Evolutionary conservation across 1,140 invertebrate species (phyloP).

Genomic region (Pentalonia nigronervosa): DNA sequence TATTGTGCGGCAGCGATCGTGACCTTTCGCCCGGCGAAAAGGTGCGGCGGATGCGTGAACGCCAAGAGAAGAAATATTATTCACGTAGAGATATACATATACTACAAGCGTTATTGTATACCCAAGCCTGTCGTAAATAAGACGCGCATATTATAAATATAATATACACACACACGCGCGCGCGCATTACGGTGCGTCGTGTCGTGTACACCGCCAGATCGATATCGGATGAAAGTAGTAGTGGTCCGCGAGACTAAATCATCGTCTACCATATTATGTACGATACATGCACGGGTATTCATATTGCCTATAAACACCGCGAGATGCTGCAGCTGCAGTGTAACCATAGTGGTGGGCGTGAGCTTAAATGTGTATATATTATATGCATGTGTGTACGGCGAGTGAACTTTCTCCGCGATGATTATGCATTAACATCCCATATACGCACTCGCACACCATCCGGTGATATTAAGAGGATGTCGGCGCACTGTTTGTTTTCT

Average conservation of each 20-base stretch:
- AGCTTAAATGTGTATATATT: not conserved
- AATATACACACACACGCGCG: not conserved
- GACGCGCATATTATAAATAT: not conserved
- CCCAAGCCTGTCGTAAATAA: not conserved
- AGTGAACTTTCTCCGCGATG: not conserved
- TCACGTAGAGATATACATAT: not conserved
- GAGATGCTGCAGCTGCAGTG: not conserved
- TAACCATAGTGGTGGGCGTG: not conserved
- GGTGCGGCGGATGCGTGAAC: not conserved
- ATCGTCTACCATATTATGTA: not conserved
- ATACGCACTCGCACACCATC: not conserved
- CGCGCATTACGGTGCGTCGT: not conserved
- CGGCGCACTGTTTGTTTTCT: too few species aligned
- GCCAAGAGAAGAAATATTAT: not conserved
- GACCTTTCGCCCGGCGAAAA: not conserved
- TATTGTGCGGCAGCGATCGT: not conserved
- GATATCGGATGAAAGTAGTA: constrained; percentile 15
- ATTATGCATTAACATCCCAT: constrained; percentile 15
- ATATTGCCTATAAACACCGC: not conserved
- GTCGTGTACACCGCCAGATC: not conserved
- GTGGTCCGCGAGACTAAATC: not conserved
- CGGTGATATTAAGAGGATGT: not conserved
- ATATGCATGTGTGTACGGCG: too few species aligned
- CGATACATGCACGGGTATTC: not conserved
- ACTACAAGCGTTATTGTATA: not conserved